A percentile compares a stretch with the other conserved stretches of the same genome.
Conservation (phyloP, 2,888 invertebrate genomes). For the Xanthia togata region DNA sequence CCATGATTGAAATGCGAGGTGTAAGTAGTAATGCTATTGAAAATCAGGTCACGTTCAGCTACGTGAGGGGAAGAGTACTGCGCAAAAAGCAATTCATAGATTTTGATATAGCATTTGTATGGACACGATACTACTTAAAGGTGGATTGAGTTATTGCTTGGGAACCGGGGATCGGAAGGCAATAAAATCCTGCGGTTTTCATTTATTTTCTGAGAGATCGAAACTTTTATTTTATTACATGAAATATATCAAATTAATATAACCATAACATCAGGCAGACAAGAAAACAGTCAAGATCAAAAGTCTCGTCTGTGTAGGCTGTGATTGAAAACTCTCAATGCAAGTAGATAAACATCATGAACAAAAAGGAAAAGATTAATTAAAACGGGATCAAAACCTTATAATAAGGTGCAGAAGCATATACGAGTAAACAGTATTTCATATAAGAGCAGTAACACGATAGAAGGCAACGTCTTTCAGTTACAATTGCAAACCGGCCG, state of each 20-base stretch:
- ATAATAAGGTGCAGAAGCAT: slow-evolving; percentile 13
- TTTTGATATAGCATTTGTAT: slow-evolving; percentile 40
- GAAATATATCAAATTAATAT: neutral
- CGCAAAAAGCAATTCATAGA: slow-evolving; percentile 55
- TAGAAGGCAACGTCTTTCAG: slow-evolving; percentile 43
- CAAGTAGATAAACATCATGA: neutral
- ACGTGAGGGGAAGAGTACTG: slow-evolving; percentile 38
- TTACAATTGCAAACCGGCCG: slow-evolving; percentile 55
- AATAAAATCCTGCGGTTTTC: slow-evolving; percentile 34
- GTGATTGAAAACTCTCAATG: neutral
- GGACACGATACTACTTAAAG: slow-evolving; percentile 4
- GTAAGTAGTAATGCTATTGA: slow-evolving; percentile 36
- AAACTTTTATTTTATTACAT: too few relatives aligned
- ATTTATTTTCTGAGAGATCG: neutral
- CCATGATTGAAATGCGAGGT: slow-evolving; percentile 27
- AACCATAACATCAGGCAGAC: neutral
- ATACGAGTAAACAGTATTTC: slow-evolving; percentile 43
- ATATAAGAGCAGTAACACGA: slow-evolving; percentile 51
- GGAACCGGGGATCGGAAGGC: neutral
- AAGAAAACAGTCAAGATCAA: neutral
- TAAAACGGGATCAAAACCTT: slow-evolving; percentile 25
- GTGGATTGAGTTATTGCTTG: slow-evolving; percentile 23
- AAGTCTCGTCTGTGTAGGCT: neutral
- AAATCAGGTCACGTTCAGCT: slow-evolving; percentile 54
- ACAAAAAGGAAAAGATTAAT: slow-evolving; percentile 11